Percentiles rank a stretch among this genome's conserved stretches.
These are phyloP conservation scores for Euplagia quadripunctaria DNA, from an alignment of 2,888 invertebrate species.

Conservation along the genomic window DNA sequence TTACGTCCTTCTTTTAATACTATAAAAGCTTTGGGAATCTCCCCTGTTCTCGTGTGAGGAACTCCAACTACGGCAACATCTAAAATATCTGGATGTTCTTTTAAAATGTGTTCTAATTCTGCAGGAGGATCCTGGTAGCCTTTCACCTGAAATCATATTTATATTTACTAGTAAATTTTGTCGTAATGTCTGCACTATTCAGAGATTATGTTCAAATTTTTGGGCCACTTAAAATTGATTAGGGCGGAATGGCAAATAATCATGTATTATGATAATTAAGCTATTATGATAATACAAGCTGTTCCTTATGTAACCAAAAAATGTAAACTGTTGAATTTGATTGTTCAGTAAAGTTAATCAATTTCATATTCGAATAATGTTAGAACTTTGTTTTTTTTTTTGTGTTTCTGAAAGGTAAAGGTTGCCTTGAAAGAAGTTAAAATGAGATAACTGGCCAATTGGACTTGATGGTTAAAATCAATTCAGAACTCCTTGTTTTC, in stretches of 20 bases:
- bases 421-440: neutral
- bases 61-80: constrained; percentile 95
- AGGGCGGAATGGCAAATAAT: neutral
- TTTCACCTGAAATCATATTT: constrained; percentile 85
- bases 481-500: neutral
- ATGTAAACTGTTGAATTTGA: no score
- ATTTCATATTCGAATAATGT: neutral
- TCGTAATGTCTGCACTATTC: no score
- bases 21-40: constrained; percentile 92
- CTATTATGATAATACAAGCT: neutral
- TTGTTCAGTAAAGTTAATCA: neutral
- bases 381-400: neutral
- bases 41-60: constrained; percentile 89
- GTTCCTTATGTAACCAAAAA: neutral
- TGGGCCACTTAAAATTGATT: neutral
- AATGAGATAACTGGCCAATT: neutral
- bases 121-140: constrained; percentile 94
- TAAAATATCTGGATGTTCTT: constrained; percentile 90
- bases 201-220: no score
- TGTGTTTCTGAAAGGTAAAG: no score
- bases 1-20: constrained; percentile 83
- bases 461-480: neutral
- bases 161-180: neutral
- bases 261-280: neutral
- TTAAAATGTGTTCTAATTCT: constrained; percentile 92